Evolutionary conservation across 2,888 invertebrate species (phyloP), one percentile per base, ranked within the genome.

Genomic region (Rhamphomyia laevipes): DNA sequence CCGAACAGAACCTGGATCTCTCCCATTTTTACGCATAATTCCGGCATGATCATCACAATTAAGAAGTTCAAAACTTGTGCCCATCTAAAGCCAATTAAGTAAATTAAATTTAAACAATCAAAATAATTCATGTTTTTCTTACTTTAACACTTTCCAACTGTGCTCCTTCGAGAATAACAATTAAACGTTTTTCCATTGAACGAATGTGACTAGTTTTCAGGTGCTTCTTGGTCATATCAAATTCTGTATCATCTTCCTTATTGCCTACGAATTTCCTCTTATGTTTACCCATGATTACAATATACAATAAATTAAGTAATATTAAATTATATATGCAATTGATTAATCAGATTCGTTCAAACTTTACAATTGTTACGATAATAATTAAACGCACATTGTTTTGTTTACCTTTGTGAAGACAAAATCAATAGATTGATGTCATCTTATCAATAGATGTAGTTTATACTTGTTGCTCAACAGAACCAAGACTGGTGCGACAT

Each of bases 91-190:
- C n/a, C 51, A 74, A 45, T 33, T 11, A 21, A 21, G 13, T 15
- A 18, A 30, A 27, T 15, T n/a, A 13, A 5, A 33, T 3, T 3
- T 33, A 33, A 33, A 33, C 11, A 13, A 33, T n/a, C 12, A 6
- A 33, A 33, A 13, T 11, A 33, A 13, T 33, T 33, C 30, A 9
- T 9, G 30, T 30, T 30, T 6, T 9, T 35, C 7, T 62, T 68
- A 94, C 95, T 78, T 96, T 97, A 0, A 95, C 93, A 41, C 92
- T 88, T 74, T 99, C 97, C 47, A 99, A 70, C 62, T 95, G 94
- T 4, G 97, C 95, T 50, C 86, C 84, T 73, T 96, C 96, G 48
- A 99, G 72, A 51, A 99, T 81, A 38, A 99, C 81, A 56, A 97
- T 90, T 17, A 97, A 74, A 45, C 96, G 82, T 68, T 94, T 92